A percentile compares a stretch with the other conserved stretches of the same genome.
phyloP scores from a whole-genome alignment of 2,113 vertebrate species.

The Clarias magur region DNA sequence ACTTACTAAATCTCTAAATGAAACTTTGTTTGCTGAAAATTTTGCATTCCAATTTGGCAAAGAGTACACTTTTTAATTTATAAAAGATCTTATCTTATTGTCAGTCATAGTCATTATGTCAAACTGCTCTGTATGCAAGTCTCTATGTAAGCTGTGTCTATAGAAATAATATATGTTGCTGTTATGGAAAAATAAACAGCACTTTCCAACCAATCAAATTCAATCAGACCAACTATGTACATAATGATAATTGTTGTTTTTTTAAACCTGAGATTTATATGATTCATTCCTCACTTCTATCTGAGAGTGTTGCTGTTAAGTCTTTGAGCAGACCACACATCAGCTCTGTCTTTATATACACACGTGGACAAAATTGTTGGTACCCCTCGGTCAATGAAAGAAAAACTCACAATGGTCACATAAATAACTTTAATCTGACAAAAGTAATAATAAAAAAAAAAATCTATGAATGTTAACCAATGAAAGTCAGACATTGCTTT shows the following conservation, averaged over 20 bases:
- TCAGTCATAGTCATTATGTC: background rate
- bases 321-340: background rate
- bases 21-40: too few relatives aligned
- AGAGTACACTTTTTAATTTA: too few relatives aligned
- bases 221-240: background rate
- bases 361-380: too few relatives aligned
- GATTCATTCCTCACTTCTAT: background rate
- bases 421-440: too few relatives aligned
- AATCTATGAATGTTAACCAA: too few relatives aligned
- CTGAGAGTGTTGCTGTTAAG: background rate
- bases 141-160: background rate
- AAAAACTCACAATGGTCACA: too few relatives aligned
- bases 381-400: too few relatives aligned
- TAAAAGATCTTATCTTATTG: background rate
- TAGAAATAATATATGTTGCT: background rate
- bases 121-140: background rate
- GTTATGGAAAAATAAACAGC: background rate
- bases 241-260: too few relatives aligned
- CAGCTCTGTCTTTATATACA: background rate
- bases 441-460: too few relatives aligned
- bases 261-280: background rate
- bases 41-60: too few relatives aligned
- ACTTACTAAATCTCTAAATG: too few relatives aligned
- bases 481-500: too few relatives aligned
- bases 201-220: background rate